phyloP scores from a whole-genome alignment of 2,888 invertebrate genomes.

The Pyrgus malvae region DNA sequence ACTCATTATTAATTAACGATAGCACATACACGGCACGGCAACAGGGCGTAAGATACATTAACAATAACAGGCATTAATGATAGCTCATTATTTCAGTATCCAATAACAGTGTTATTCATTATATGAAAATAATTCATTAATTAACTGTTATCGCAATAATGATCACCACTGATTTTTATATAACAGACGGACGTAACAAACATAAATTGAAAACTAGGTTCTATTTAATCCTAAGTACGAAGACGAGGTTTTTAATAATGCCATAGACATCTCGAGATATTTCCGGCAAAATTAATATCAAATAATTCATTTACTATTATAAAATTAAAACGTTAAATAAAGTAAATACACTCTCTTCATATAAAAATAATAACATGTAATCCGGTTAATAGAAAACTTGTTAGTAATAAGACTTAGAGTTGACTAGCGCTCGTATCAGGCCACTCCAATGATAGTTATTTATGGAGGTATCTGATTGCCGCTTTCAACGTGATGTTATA shows the following conservation, averaged over 20 bases:
- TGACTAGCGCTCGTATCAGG: conserved; percentile 52
- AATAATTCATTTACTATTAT: conserved; percentile 9
- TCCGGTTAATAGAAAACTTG: conserved; percentile 39
- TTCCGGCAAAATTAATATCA: conserved; percentile 14
- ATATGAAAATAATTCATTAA: too few relatives aligned
- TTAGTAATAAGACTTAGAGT: conserved; percentile 55
- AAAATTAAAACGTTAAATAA: conserved; percentile 30
- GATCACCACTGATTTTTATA: too few relatives aligned
- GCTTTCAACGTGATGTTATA: conserved; percentile 29
- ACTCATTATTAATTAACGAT: neutral
- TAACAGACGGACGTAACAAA: conserved; percentile 15
- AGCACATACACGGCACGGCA: too few relatives aligned
- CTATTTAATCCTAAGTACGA: conserved; percentile 35
- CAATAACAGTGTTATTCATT: too few relatives aligned
- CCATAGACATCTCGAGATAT: conserved; percentile 15
- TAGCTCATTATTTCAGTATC: too few relatives aligned
- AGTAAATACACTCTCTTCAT: conserved; percentile 36
- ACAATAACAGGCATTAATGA: too few relatives aligned
- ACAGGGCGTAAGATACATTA: too few relatives aligned
- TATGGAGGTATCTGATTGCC: conserved; percentile 37
- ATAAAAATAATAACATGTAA: conserved; percentile 36
- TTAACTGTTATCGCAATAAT: too few relatives aligned
- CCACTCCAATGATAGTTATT: conserved; percentile 29
- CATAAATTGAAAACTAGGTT: conserved; percentile 5
- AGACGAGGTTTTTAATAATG: conserved; percentile 30